Base-by-base conservation (phyloP, 2,797 vertebrate species). In the Periparus ater region DNA sequence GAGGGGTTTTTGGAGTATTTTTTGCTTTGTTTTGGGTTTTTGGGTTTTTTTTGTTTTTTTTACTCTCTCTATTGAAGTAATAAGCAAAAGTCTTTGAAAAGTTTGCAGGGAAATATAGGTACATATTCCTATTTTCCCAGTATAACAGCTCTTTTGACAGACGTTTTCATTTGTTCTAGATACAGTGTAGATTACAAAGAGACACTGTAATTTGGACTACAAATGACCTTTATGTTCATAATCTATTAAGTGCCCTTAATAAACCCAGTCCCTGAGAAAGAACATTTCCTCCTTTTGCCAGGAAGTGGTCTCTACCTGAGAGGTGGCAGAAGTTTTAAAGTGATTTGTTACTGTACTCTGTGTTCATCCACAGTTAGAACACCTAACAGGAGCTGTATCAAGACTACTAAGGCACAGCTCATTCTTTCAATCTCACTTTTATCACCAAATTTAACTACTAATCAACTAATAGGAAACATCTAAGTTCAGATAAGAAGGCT, bases 351-450 rank as follows among this genome's bases (percentile, higher is more conserved):
- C 17, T 62, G 29, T 44, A 34, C 34, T 79, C 18, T 47, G 7
- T 62, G 68, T 75, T 87, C 34, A 38, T 6, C 68, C 27, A 58
- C 60, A 53, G 19, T 40, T 44, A 71, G 23, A 65, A n/a, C 65
- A 48, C 6, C 18, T 62, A 66, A 40, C 27, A 76, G 51, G 17
- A 77, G 29, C 48, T 71, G 1, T 61, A 63, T 62, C 58, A 75
- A 81, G 65, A 40, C 21, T 32, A 14, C n/a, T 70, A 90, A 86
- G 6, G 29, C 66, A 62, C 40, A 58, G 55, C 54, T 66, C 50
- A 68, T 85, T 92, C 68, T 74, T 92, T 89, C 87, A 77, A 63
- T 74, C 42, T 57, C 15, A 51, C 34, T 74, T 77, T 90, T 94
- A 89, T 72, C 58, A 58, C 20, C 65, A 77, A n/a, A 71, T 66